Evolutionary conservation across 2,797 vertebrate species (phyloP).

Genomic region (Muraenolepis orangiensis): DNA sequence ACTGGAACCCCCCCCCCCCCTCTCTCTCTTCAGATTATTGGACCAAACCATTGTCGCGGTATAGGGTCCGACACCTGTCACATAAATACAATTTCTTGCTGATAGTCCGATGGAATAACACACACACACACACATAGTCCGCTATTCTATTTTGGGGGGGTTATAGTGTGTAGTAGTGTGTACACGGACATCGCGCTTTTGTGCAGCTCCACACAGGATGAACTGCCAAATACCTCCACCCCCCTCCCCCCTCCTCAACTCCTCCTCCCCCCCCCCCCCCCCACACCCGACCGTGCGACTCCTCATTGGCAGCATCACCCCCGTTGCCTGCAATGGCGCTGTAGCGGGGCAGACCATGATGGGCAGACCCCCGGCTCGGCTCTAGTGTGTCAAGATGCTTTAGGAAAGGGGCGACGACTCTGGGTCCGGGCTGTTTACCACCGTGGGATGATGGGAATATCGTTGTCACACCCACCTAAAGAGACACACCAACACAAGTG

Average conservation of each 20-base stretch:
- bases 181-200: not conserved
- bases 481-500: slow-evolving; percentile 23
- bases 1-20: slow-evolving; percentile 40
- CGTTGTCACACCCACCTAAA: slow-evolving; percentile 31
- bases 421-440: slow-evolving; percentile 45
- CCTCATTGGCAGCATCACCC: slow-evolving; percentile 62
- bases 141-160: not conserved
- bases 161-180: not conserved
- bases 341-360: slow-evolving; percentile 54
- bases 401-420: slow-evolving; percentile 51
- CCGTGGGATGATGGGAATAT: slow-evolving; percentile 47
- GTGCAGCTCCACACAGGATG: slow-evolving; percentile 28
- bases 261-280: slow-evolving; percentile 32
- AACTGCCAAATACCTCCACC: slow-evolving; percentile 19
- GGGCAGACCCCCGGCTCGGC: slow-evolving; percentile 34
- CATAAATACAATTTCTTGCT: slow-evolving; percentile 37
- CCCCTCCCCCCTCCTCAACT: not conserved
- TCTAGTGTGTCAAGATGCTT: slow-evolving; percentile 51
- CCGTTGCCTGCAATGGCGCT: slow-evolving; percentile 75
- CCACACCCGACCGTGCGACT: slow-evolving; percentile 60
- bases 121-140: slow-evolving; percentile 5
- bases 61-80: slow-evolving; percentile 70
- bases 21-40: slow-evolving; percentile 57
- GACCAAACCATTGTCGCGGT: slow-evolving; percentile 72
- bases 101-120: not conserved